Evolutionary conservation across 2,888 invertebrate species (phyloP).

Genomic region (Himalopsyche tibetana): DNA sequence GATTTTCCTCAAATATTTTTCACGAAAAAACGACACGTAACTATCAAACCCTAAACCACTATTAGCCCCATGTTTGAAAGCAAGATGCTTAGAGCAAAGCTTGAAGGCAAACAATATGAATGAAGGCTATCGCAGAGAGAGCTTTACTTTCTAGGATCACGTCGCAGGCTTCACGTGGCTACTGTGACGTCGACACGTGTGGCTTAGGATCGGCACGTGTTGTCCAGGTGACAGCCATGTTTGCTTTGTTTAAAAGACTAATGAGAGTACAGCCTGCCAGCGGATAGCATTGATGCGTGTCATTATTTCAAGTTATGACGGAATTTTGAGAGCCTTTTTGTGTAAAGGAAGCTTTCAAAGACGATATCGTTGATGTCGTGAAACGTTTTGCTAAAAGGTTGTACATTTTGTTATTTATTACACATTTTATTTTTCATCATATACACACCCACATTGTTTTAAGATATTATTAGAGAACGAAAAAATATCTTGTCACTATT

Average conservation of each 20-base stretch:
- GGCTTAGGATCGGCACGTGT: slow-evolving; percentile 41
- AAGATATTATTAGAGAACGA: too few relatives aligned
- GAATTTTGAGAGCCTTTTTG: slow-evolving; percentile 10
- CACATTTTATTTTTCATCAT: too few relatives aligned
- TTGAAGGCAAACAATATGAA: slow-evolving; percentile 31
- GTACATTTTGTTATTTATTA: too few relatives aligned
- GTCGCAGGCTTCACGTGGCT: slow-evolving; percentile 14
- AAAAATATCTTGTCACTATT: too few relatives aligned
- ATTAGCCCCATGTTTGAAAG: neutral
- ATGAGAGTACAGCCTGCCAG: neutral
- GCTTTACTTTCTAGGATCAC: neutral
- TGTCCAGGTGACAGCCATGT: slow-evolving; percentile 34
- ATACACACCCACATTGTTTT: too few relatives aligned
- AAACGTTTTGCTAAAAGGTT: neutral
- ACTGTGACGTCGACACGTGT: slow-evolving; percentile 41
- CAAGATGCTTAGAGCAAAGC: neutral
- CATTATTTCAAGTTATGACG: neutral
- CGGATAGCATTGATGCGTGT: slow-evolving; percentile 25
- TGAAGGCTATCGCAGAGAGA: neutral
- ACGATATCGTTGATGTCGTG: neutral
- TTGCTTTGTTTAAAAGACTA: slow-evolving; percentile 26
- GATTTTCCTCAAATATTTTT: neutral
- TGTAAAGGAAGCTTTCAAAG: neutral
- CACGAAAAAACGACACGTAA: neutral
- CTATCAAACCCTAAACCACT: neutral